A percentile compares a stretch with the other conserved stretches of the same genome.
These are phyloP conservation scores for Polydrusus pterygomalis DNA, from an alignment of 2,888 invertebrate species.

Conservation along the genomic window DNA sequence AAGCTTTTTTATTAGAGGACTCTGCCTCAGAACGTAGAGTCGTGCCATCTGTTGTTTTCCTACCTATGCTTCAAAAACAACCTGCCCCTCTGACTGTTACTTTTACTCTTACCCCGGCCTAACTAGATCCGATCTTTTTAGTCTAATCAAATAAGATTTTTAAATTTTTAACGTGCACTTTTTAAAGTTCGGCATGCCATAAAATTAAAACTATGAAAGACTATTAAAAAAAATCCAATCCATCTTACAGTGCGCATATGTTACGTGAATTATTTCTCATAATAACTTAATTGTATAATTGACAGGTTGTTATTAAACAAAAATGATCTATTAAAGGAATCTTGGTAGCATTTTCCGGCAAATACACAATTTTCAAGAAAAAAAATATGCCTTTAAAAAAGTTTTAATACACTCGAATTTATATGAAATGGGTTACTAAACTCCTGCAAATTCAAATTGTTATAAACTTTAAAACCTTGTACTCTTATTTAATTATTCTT, in stretches of 20 bases:
- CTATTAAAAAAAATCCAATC: neutral
- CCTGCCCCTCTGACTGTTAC: conserved; percentile 91
- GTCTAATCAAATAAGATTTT: conserved; percentile 48
- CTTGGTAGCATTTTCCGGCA: too few species aligned
- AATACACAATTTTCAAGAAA: too few species aligned
- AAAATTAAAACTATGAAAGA: neutral
- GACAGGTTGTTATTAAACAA: too few species aligned
- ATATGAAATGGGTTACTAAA: too few species aligned
- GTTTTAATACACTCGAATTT: too few species aligned
- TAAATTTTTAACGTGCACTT: conserved; percentile 24
- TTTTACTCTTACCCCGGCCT: conserved; percentile 95
- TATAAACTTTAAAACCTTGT: too few species aligned
- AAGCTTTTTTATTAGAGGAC: conserved; percentile 91
- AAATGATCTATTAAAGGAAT: too few species aligned
- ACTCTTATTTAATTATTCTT: too few species aligned
- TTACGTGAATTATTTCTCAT: too few species aligned
- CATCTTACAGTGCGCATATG: neutral
- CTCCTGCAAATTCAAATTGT: too few species aligned
- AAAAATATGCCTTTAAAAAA: too few species aligned
- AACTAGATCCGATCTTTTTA: conserved; percentile 66
- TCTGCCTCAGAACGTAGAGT: conserved; percentile 75
- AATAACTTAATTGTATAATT: too few species aligned
- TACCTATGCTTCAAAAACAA: conserved; percentile 93
- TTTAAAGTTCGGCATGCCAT: neutral
- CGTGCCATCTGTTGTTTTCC: conserved; percentile 93